phyloP scores from a whole-genome alignment of 2,113 vertebrate species.

The Hippocampus barbouri region DNA sequence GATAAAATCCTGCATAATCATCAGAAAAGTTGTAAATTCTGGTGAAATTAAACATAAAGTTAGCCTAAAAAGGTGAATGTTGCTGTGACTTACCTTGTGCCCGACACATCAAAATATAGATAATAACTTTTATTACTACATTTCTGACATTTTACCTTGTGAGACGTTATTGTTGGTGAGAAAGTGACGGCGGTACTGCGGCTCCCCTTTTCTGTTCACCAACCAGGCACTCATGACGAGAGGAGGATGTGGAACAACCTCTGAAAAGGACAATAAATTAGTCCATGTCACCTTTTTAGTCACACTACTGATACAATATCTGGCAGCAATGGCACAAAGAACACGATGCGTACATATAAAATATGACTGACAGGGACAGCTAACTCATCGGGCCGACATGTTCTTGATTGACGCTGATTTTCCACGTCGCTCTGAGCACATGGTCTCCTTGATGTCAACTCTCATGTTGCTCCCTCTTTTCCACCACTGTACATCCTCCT shows the following conservation, averaged over 20 bases:
- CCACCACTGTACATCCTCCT: slow-evolving; percentile 24
- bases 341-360: neutral
- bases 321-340: neutral
- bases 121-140: neutral
- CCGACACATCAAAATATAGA: too few species aligned
- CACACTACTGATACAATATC: neutral
- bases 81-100: too few species aligned
- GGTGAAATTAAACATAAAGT: too few species aligned
- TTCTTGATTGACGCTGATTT: slow-evolving; percentile 1
- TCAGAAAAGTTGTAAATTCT: too few species aligned
- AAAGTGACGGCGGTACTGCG: slow-evolving; percentile 90
- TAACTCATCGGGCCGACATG: neutral
- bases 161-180: slow-evolving; percentile 86
- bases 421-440: slow-evolving; percentile 18
- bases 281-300: neutral
- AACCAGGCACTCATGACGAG: slow-evolving; percentile 81
- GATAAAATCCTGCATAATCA: too few species aligned
- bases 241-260: slow-evolving; percentile 8
- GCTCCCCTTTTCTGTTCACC: slow-evolving; percentile 72
- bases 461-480: slow-evolving; percentile 38
- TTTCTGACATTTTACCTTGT: slow-evolving; percentile 76
- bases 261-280: neutral
- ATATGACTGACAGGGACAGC: neutral
- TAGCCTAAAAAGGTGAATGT: too few species aligned
- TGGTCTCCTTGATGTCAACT: slow-evolving; percentile 50